Evolutionary conservation across 1,140 invertebrate genomes (phyloP).

Genomic region (Zaprionus nigranus): DNA sequence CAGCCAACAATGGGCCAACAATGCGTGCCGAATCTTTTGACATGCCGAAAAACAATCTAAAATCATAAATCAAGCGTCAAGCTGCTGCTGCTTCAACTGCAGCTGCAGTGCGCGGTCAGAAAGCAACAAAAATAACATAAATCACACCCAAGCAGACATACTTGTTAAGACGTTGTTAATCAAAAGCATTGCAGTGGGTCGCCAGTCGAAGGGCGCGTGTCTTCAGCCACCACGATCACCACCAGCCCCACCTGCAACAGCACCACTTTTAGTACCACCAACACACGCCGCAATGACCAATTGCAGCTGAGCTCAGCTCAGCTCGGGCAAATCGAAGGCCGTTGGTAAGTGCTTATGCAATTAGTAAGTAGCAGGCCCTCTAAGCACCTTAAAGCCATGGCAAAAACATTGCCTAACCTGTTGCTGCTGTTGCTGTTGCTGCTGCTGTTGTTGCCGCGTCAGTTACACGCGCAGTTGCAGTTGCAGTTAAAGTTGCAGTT

Average conservation of each 20-base stretch:
- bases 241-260: slow-evolving; percentile 4
- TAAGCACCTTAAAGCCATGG: slow-evolving; percentile 31
- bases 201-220: slow-evolving; percentile 44
- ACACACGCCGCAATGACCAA: slow-evolving; percentile 11
- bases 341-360: slow-evolving; percentile 72
- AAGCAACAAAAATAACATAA: slow-evolving; percentile 60
- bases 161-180: slow-evolving; percentile 80
- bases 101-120: slow-evolving; percentile 16
- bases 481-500: slow-evolving; percentile 54
- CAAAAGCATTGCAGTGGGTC: slow-evolving; percentile 66
- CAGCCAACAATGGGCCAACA: slow-evolving; percentile 54
- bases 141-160: slow-evolving; percentile 64
- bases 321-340: slow-evolving; percentile 63
- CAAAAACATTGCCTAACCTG: slow-evolving; percentile 60
- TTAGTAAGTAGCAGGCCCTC: slow-evolving; percentile 59
- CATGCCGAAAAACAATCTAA: slow-evolving; percentile 61
- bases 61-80: slow-evolving; percentile 75
- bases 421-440: slow-evolving; percentile 30
- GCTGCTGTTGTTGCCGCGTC: slow-evolving; percentile 24
- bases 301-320: slow-evolving; percentile 41
- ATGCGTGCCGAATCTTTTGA: slow-evolving; percentile 75
- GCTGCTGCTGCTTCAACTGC: slow-evolving; percentile 40
- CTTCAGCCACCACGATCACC: slow-evolving; percentile 10
- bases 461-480: slow-evolving; percentile 37
- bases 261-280: not conserved